Conservation (phyloP, 92 coral and sea anemone species). For the Actinernus sp. region DNA sequence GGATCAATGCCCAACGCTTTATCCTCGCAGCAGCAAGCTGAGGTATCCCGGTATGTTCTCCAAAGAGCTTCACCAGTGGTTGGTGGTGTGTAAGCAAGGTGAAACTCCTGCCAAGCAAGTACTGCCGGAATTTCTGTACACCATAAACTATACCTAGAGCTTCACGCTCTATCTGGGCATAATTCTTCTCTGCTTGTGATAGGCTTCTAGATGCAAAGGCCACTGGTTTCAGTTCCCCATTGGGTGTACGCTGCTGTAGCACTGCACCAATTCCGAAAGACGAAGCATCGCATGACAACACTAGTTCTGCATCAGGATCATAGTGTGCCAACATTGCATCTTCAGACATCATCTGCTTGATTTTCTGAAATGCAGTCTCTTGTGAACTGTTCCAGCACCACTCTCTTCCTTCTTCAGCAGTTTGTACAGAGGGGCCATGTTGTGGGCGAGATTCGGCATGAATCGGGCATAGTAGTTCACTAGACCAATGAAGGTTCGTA, state of each 20-base stretch:
- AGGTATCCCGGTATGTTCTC: constrained; percentile 38
- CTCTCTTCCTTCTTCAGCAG: constrained; percentile 18
- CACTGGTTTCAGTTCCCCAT: constrained; percentile 38
- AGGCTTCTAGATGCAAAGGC: constrained; percentile 40
- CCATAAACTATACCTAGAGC: constrained; percentile 37
- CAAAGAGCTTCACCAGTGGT: constrained; percentile 35
- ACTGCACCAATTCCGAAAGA: constrained; percentile 39
- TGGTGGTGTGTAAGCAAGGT: constrained; percentile 42
- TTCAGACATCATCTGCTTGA: constrained; percentile 34
- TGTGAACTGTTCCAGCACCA: constrained; percentile 15
- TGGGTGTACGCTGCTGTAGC: constrained; percentile 28
- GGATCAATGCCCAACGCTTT: constrained; percentile 38
- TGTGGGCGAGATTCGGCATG: constrained; percentile 16
- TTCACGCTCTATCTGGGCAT: constrained; percentile 42
- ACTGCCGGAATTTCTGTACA: constrained; percentile 39
- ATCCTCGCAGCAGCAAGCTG: constrained; percentile 51
- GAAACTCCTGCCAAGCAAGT: constrained; percentile 33
- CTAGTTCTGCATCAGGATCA: constrained; percentile 42
- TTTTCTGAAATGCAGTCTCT: constrained; percentile 12
- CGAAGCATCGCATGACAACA: constrained; percentile 50
- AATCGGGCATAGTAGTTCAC: constrained; percentile 10
- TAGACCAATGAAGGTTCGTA: constrained; percentile 31
- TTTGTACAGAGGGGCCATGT: constrained; percentile 31
- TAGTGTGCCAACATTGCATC: constrained; percentile 21
- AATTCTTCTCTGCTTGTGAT: constrained; percentile 31